These are phyloP conservation scores for Eciton burchellii DNA, from an alignment of 1,140 invertebrate genomes.

Conservation along the genomic window DNA sequence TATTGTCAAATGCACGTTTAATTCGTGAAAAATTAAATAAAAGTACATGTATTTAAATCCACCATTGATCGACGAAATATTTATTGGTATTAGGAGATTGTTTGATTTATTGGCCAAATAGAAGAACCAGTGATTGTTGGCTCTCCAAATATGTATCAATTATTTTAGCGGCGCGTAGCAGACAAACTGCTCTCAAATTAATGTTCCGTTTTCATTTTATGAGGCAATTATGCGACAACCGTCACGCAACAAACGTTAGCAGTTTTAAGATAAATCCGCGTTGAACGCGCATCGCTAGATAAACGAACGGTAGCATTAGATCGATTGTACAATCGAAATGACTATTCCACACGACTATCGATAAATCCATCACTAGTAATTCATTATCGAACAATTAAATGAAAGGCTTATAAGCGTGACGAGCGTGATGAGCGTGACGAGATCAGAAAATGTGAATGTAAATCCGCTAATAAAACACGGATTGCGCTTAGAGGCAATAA, in stretches of 20 bases:
- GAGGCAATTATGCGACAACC: neutral
- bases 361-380: neutral
- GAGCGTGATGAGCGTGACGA: no score
- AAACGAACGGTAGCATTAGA: no score
- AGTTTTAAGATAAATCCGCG: no score
- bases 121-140: neutral
- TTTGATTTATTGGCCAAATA: neutral
- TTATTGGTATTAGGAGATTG: neutral
- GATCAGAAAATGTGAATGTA: conserved; percentile 36
- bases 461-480: conserved; percentile 34
- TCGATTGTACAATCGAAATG: no score
- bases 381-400: conserved; percentile 39
- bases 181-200: neutral
- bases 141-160: neutral
- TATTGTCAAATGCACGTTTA: neutral
- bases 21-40: no score
- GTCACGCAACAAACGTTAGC: no score
- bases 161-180: neutral
- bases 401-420: conserved; percentile 12
- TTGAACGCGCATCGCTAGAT: no score
- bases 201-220: neutral
- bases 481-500: conserved; percentile 31
- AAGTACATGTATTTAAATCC: no score
- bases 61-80: neutral
- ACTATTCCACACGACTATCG: neutral